Conservation (phyloP, 2,797 vertebrate species). For the Xerus rutilus region DNA sequence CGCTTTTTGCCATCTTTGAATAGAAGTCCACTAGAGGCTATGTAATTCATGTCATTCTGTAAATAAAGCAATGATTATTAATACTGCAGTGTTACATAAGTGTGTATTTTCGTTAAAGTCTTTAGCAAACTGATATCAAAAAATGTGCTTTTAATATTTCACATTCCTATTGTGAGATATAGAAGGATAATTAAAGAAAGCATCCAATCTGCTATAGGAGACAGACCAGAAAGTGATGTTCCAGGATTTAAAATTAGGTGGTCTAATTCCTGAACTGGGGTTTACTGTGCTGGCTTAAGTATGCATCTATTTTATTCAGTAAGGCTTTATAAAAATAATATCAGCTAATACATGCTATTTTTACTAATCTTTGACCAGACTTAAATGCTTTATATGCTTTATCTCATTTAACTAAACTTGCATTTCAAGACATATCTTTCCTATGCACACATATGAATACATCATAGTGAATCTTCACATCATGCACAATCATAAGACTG, state of each 20-base stretch:
- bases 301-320: not conserved
- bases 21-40: conserved; percentile 92
- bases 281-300: not conserved
- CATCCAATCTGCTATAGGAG: not conserved
- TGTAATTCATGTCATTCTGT: conserved; percentile 89
- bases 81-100: not conserved
- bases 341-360: not conserved
- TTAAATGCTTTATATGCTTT: not conserved
- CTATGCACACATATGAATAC: too few relatives aligned
- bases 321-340: not conserved
- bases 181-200: not conserved
- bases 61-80: conserved; percentile 61
- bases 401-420: not conserved
- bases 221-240: not conserved
- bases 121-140: not conserved
- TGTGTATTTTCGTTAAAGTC: not conserved
- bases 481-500: too few relatives aligned
- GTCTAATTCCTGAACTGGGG: not conserved
- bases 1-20: conserved; percentile 98
- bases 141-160: not conserved
- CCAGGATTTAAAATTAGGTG: not conserved
- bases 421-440: not conserved
- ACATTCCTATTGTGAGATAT: not conserved
- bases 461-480: too few relatives aligned
- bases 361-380: not conserved